Evolutionary conservation across 2,888 invertebrate genomes (phyloP).

Genomic region (Andrena camellia): DNA sequence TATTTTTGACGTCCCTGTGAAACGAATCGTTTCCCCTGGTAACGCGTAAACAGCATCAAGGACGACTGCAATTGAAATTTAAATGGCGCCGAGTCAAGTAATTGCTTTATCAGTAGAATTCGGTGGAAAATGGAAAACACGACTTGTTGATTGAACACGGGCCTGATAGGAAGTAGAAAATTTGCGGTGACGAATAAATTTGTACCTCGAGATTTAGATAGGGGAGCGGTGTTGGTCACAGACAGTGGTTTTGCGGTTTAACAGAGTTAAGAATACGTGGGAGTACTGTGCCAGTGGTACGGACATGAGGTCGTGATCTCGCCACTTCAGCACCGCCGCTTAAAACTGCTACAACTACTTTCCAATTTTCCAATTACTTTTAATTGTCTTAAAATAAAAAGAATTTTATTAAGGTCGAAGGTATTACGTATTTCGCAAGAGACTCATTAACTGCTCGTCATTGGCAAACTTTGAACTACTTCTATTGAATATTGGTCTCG

Average conservation of each 20-base stretch:
- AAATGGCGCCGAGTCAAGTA: background rate
- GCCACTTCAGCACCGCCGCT: conserved; percentile 28
- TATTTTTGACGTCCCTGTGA: too few species aligned
- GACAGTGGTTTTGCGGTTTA: conserved; percentile 57
- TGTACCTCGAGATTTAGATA: conserved; percentile 38
- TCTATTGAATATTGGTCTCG: conserved; percentile 1
- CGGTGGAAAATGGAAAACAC: background rate
- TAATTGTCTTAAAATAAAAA: conserved; percentile 26
- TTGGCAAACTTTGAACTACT: background rate
- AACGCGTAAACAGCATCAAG: too few species aligned
- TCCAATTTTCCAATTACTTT: conserved; percentile 25
- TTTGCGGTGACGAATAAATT: conserved; percentile 55
- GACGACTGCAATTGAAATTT: conserved; percentile 8
- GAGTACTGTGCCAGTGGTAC: conserved; percentile 14
- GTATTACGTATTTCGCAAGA: background rate
- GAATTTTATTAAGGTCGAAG: conserved; percentile 9
- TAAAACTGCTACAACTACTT: conserved; percentile 26
- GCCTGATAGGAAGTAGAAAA: conserved; percentile 26
- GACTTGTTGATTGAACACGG: conserved; percentile 6
- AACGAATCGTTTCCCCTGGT: too few species aligned
- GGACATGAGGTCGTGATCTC: conserved; percentile 24
- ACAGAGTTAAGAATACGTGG: conserved; percentile 63
- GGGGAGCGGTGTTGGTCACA: conserved; percentile 26
- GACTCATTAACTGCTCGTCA: background rate
- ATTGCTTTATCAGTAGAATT: conserved; percentile 4